Evolutionary conservation across 2,797 vertebrate genomes (phyloP).

Genomic region (Nothura maculosa): DNA sequence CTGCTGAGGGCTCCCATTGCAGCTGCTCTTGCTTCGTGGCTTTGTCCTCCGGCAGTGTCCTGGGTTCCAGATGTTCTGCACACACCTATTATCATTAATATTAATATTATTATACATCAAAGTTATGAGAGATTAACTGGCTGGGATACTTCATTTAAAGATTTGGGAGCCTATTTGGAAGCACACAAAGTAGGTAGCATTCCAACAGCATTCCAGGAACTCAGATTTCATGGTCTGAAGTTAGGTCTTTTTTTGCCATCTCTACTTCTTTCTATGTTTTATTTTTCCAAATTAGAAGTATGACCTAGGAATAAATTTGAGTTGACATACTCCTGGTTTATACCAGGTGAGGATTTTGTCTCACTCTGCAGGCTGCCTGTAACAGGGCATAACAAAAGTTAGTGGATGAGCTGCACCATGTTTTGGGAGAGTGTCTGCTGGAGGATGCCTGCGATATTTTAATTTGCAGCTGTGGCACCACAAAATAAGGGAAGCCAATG

Average conservation of each 20-base stretch:
- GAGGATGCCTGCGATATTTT: neutral
- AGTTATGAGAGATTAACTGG: neutral
- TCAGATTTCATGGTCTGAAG: neutral
- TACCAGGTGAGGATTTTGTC: neutral
- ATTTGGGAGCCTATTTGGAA: neutral
- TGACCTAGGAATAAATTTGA: neutral
- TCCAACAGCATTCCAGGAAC: neutral
- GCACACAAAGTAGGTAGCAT: no score
- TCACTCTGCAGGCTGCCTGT: neutral
- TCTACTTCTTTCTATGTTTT: neutral
- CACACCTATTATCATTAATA: neutral
- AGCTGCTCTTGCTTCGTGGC: neutral
- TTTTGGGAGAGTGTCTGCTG: neutral
- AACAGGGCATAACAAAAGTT: neutral
- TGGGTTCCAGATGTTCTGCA: neutral
- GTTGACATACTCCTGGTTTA: neutral
- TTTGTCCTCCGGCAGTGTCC: neutral
- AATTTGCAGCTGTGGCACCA: rapidly evolving
- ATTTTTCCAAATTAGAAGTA: neutral
- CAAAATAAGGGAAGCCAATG: neutral
- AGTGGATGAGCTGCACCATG: neutral
- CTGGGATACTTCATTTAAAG: neutral
- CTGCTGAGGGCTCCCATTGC: neutral
- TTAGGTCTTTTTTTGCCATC: neutral
- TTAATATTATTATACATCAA: neutral